Percentiles rank a stretch among this genome's conserved stretches.
Evolutionary conservation across 37 sponge, comb jelly and placozoan genomes (phyloP).

Genomic region (Mnemiopsis leidyi): DNA sequence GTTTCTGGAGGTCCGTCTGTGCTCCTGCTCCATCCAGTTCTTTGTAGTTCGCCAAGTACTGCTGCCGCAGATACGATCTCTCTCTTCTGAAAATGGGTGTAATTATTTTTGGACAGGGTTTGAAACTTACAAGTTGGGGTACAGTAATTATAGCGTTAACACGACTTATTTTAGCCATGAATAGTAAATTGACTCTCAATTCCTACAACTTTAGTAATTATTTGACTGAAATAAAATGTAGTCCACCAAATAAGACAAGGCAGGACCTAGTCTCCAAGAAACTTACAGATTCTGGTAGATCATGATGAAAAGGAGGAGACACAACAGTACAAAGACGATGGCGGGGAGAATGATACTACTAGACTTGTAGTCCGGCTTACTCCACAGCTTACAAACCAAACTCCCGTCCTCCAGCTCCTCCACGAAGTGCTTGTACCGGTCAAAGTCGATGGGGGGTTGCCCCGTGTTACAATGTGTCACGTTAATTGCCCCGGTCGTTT

Average conservation of each 20-base stretch:
- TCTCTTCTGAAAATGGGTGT: not conserved
- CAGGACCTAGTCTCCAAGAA: too few relatives aligned
- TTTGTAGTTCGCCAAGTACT: slow-evolving; percentile 15
- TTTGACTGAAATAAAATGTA: too few relatives aligned
- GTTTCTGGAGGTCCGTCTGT: not conserved
- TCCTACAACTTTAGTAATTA: too few relatives aligned
- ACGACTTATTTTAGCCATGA: too few relatives aligned
- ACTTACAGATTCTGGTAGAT: slow-evolving; percentile 50
- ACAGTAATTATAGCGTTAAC: too few relatives aligned
- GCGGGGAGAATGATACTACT: not conserved
- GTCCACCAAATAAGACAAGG: too few relatives aligned
- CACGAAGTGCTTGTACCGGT: not conserved
- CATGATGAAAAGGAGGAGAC: slow-evolving; percentile 41
- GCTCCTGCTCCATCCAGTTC: not conserved
- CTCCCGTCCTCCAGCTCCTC: not conserved
- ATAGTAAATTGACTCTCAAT: too few relatives aligned
- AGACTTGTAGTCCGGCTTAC: not conserved
- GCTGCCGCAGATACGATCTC: not conserved
- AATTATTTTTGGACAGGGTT: too few relatives aligned
- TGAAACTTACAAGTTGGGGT: too few relatives aligned
- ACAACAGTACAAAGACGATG: not conserved
- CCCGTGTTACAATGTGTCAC: not conserved
- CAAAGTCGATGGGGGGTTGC: not conserved
- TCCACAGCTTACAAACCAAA: not conserved
- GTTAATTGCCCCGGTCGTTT: not conserved